phyloP scores from a whole-genome alignment of 2,797 vertebrate genomes.

The Myiotriccus ornatus region DNA sequence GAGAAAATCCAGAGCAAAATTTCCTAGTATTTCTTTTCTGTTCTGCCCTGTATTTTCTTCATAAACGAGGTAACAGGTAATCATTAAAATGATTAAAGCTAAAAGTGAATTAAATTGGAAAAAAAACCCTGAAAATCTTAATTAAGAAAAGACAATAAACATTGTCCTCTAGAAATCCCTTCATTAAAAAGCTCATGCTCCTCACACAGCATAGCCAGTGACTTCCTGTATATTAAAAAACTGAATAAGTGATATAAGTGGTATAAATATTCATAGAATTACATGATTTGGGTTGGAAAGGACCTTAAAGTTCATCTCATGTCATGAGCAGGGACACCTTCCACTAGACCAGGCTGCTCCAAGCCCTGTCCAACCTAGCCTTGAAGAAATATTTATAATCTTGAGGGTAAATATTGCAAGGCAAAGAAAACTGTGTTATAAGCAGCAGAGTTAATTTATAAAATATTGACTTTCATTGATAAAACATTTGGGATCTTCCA shows the following conservation, averaged over 20 bases:
- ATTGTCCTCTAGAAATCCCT: not conserved
- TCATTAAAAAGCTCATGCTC: not conserved
- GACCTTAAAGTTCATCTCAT: not conserved
- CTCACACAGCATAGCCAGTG: not conserved
- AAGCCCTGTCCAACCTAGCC: not conserved
- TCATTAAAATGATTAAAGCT: not conserved
- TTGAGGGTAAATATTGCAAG: not conserved
- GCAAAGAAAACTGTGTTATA: not conserved
- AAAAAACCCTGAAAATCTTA: accelerated
- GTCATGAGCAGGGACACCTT: not conserved
- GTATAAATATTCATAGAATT: not conserved
- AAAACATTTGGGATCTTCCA: not conserved
- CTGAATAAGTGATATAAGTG: not conserved
- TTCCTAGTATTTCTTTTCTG: not conserved
- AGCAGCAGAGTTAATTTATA: not conserved
- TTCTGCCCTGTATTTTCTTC: not conserved
- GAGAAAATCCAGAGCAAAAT: not conserved
- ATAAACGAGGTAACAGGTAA: accelerated
- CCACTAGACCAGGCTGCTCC: not conserved
- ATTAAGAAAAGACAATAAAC: not conserved
- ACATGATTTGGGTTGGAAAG: not conserved
- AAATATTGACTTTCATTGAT: not conserved
- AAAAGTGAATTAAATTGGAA: not conserved
- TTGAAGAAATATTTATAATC: not conserved
- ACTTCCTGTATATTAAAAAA: not conserved